phyloP scores from a whole-genome alignment of 1,140 invertebrate species.

The Caenorhabditis remanei region DNA sequence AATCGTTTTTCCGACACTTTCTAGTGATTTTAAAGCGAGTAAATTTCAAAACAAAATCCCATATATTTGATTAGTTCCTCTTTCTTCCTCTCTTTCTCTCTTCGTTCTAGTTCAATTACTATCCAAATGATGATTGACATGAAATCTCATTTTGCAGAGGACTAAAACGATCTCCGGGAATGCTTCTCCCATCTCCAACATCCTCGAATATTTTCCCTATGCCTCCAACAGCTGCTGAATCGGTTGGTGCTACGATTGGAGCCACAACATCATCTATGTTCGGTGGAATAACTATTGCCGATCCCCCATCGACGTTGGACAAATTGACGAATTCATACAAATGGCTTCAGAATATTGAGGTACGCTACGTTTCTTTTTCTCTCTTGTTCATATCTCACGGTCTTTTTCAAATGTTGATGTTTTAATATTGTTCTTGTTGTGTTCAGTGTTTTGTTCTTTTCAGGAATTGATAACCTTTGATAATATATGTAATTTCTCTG shows the following conservation, averaged over 20 bases:
- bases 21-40: no score
- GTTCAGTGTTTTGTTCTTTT: neutral
- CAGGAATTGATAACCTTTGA: neutral
- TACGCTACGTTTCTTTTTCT: neutral
- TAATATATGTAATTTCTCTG: neutral
- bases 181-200: slow-evolving; percentile 71
- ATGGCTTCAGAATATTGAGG: slow-evolving; percentile 58
- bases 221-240: slow-evolving; percentile 52
- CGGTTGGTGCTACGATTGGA: slow-evolving; percentile 12
- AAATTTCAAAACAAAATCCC: no score
- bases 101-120: neutral
- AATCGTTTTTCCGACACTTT: no score
- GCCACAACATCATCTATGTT: slow-evolving; percentile 40
- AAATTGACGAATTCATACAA: slow-evolving; percentile 45
- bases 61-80: neutral
- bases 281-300: slow-evolving; percentile 7
- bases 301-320: slow-evolving; percentile 16
- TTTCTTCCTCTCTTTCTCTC: slow-evolving; percentile 24
- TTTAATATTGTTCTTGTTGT: neutral
- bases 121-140: slow-evolving; percentile 5
- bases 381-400: neutral
- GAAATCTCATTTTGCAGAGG: slow-evolving; percentile 63
- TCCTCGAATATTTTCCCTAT: slow-evolving; percentile 34
- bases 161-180: slow-evolving; percentile 76
- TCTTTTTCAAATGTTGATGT: neutral